These are phyloP conservation scores for Anhinga anhinga DNA, from an alignment of 2,113 vertebrate species.

Conservation along the genomic window DNA sequence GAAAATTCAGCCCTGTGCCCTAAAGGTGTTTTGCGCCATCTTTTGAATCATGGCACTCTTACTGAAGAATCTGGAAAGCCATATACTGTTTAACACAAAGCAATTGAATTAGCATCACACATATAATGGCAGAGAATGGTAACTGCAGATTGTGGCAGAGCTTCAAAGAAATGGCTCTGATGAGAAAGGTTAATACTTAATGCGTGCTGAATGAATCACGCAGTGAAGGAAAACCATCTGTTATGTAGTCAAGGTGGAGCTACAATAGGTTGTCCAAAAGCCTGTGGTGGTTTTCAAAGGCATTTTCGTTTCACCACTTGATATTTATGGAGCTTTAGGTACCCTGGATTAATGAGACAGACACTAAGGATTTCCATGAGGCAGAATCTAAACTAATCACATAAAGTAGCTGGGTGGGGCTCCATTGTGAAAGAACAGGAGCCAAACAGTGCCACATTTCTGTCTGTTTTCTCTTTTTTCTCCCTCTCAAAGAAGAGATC, in stretches of 20 bases:
- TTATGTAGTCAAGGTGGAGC: accelerated
- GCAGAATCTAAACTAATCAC: background rate
- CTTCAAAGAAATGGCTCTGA: background rate
- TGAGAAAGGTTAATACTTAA: background rate
- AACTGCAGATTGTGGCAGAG: background rate
- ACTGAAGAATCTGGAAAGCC: background rate
- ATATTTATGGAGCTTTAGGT: background rate
- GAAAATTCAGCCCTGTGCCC: background rate
- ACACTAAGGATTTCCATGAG: background rate
- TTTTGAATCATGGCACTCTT: background rate
- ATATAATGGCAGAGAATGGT: background rate
- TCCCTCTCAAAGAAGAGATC: background rate
- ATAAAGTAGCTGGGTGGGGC: background rate
- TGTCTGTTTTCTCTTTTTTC: background rate
- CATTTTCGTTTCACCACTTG: background rate
- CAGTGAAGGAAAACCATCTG: background rate
- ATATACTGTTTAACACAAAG: background rate
- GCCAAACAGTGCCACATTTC: background rate
- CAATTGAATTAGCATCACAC: background rate
- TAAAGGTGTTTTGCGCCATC: background rate
- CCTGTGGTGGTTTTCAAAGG: background rate
- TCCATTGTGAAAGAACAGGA: background rate
- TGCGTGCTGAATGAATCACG: no score
- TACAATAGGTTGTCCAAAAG: background rate
- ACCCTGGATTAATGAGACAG: background rate